Evolutionary conservation across 2,797 vertebrate species (phyloP), one percentile per base, ranked within the genome.

Genomic region (Lepidocolaptes lacrymiger): DNA sequence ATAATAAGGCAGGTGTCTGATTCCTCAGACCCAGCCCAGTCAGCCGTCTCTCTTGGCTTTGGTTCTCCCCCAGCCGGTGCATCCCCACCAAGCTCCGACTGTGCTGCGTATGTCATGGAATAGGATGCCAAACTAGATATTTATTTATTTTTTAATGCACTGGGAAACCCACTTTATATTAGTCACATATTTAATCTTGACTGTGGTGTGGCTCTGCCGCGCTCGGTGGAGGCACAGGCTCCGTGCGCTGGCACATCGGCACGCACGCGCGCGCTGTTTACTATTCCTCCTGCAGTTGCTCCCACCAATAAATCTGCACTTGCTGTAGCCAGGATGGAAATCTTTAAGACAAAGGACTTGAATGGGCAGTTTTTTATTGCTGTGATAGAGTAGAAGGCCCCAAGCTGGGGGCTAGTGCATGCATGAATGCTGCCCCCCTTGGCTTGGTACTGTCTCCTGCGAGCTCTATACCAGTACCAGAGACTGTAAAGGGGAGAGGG

Each of bases 321-420:
- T 89, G 89, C 95, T 83, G 76, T 71, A 92, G 92, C 95, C 92
- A 84, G 95, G 87, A 94, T 93, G 85, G 96, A 94, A 94, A 95
- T 93, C 95, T 94, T 92, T 91, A 89, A 96, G 91, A 95, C 95
- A 97, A 96, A 96, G 87, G 95, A 48, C 79, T 85, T 85, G 89
- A 94, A 83, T 94, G 93, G 85, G 85, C 69, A 96, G 75, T 95
- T 91, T 89, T 92, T 97, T 89, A 96, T 90, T 88, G 92, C 87
- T 66, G 82, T 73, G 93, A 63, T 69, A 52, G 85, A 91, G 85
- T 81, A 90, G 95, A 96, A 92, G 93, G 92, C 93, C 94, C 91
- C 93, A 95, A 89, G 89, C 89, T 75, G 85, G 79, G 92, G 80
- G 41, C 59, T 78, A 5, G 79, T 26, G 73, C 85, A 21, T 59